A percentile compares a stretch with the other conserved stretches of the same genome.
phyloP scores from a whole-genome alignment of 2,113 vertebrate species.

The Xenopus borealis region DNA sequence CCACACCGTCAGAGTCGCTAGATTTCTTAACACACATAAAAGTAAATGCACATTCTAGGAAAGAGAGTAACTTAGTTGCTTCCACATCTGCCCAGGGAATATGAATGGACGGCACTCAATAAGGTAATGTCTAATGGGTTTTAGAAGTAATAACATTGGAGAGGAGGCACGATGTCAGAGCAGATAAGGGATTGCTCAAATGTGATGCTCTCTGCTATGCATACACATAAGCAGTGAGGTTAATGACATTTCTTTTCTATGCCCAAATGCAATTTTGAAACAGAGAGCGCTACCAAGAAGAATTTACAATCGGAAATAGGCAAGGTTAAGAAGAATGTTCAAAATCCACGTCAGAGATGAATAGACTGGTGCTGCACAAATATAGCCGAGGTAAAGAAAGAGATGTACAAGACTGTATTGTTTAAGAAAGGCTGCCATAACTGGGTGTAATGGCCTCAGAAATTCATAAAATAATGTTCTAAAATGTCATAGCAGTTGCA shows the following conservation, averaged over 20 bases:
- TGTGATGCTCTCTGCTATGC: slow-evolving; percentile 30
- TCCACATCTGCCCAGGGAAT: background rate
- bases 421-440: slow-evolving; percentile 15
- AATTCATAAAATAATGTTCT: no score
- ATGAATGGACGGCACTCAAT: background rate
- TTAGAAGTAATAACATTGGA: slow-evolving; percentile 30
- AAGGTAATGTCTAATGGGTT: slow-evolving; percentile 24
- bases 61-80: background rate
- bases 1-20: background rate
- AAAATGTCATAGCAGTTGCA: no score
- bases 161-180: slow-evolving; percentile 25
- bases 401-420: slow-evolving; percentile 1
- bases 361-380: slow-evolving; percentile 25
- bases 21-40: background rate
- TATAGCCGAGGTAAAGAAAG: background rate
- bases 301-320: slow-evolving; percentile 24
- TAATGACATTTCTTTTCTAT: slow-evolving; percentile 41
- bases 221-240: slow-evolving; percentile 42
- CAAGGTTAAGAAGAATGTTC: slow-evolving; percentile 39
- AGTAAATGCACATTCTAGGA: background rate
- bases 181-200: slow-evolving; percentile 33
- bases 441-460: no score
- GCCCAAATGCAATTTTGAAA: slow-evolving; percentile 42
- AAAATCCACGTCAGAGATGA: slow-evolving; percentile 39
- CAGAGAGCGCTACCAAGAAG: slow-evolving; percentile 26